Conservation (phyloP, 1,140 invertebrate species). For the Gonatopus flavifemur region DNA sequence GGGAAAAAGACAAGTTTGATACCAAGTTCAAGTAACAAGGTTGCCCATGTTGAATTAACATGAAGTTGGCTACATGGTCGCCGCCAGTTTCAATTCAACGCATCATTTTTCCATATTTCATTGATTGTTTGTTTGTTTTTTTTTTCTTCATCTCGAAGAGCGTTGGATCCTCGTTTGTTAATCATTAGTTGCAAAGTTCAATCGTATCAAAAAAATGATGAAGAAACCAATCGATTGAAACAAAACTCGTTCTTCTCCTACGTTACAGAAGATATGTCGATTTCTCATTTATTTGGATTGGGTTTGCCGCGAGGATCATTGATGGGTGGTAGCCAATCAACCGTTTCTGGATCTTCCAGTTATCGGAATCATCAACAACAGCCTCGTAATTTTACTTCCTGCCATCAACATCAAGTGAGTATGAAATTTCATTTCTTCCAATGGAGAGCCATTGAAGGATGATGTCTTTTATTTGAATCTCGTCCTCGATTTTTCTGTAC, state of each 20-base stretch:
- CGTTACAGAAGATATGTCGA: slow-evolving; percentile 50
- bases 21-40: no score
- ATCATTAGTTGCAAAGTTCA: no score
- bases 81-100: no score
- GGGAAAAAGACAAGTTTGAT: no score
- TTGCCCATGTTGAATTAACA: no score
- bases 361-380: slow-evolving; percentile 38
- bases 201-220: no score
- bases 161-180: slow-evolving; percentile 2
- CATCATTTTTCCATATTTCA: background rate
- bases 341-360: slow-evolving; percentile 28
- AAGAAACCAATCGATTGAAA: background rate
- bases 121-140: background rate
- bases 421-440: no score
- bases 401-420: slow-evolving; percentile 34
- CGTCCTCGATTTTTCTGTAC: no score
- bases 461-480: no score
- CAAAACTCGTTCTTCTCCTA: slow-evolving; percentile 9
- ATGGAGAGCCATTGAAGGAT: no score
- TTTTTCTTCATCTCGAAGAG: slow-evolving; percentile 1
- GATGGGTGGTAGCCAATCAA: slow-evolving; percentile 47
- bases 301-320: slow-evolving; percentile 57
- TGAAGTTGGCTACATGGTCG: no score
- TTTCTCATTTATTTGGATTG: slow-evolving; percentile 60
- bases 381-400: slow-evolving; percentile 30